Evolutionary conservation across 2,888 invertebrate species (phyloP).

Genomic region (Eupithecia pulchellata): DNA sequence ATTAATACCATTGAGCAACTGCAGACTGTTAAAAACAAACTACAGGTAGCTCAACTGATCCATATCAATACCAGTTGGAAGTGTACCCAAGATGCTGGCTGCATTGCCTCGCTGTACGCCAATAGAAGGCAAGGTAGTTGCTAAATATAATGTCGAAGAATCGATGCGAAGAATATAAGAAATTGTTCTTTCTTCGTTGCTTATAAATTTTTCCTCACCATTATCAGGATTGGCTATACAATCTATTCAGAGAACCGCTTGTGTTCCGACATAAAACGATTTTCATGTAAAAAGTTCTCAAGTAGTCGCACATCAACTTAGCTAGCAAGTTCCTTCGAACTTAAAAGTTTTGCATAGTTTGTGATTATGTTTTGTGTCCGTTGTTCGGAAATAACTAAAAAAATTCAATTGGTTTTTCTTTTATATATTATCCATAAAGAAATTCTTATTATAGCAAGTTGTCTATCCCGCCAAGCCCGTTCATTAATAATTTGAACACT

Average conservation of each 20-base stretch:
- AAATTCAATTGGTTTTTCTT: background rate
- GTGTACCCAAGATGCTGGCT: no score
- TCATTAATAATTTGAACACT: background rate
- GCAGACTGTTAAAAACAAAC: no score
- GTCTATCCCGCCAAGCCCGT: background rate
- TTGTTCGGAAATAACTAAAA: background rate
- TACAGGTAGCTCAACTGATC: background rate
- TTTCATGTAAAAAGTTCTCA: conserved; percentile 59
- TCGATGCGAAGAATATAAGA: background rate
- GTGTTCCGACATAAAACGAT: conserved; percentile 54
- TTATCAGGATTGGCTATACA: conserved; percentile 15
- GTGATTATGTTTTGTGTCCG: background rate
- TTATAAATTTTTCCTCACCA: background rate
- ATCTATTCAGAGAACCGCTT: conserved; percentile 33
- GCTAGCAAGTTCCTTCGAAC: conserved; percentile 43
- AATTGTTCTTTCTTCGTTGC: background rate
- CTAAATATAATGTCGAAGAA: background rate
- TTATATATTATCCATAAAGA: background rate
- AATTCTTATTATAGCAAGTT: background rate
- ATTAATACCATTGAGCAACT: no score
- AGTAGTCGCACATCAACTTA: conserved; percentile 50
- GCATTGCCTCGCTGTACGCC: no score
- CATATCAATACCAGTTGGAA: no score
- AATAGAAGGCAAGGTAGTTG: no score
- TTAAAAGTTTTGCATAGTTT: conserved; percentile 39